Evolutionary conservation across 1,140 invertebrate species (phyloP), one percentile per base, ranked within the genome.

Genomic region (Centruroides sculpturatus): DNA sequence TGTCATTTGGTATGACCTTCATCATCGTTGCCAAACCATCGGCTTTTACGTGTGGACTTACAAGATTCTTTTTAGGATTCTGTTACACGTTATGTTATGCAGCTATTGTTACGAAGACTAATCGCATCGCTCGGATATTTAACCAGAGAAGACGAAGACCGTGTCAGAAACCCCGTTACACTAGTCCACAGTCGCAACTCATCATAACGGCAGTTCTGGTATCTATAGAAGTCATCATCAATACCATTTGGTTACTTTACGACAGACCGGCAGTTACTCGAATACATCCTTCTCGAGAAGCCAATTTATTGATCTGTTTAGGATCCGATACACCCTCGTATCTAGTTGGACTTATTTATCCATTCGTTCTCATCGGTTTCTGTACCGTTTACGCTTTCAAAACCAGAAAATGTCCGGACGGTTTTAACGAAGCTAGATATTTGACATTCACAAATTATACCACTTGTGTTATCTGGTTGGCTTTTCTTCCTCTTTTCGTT

Each of bases 371-470:
- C 5, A 79, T 77, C 69, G 74, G 75, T 4, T 70, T 76, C 54
- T 87, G 84, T 71, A 87, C 84, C 2, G 75, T 85, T 34, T 87
- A 86, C 70, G 85, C 85, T 35, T 78, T 87, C 62, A 85, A 85
- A 71, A 87, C 85, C 5, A 68, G 82, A 47, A 85, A 85, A 70
- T 85, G 85, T 67, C 85, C 85, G 3, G 85, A 83, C 65, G 85
- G 85, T 54, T 87, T 87, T 71, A 87, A 87, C 72, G 83, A 84
- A 69, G 81, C 84, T 0, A 79, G 83, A 46, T 83, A 83, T 66
- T 84, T 86, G 64, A 85, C 82, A 35, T 86, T 86, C 70, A 83
- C 85, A 3, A 86, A 85, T 76, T 87, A 87, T 69, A 84, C 83
- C 1, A 85, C 84, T 3, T 83, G 84, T 66, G 80, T 87, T 34